These are phyloP conservation scores for Mesochorus sp. DNA, from an alignment of 2,888 invertebrate genomes.

Conservation along the genomic window DNA sequence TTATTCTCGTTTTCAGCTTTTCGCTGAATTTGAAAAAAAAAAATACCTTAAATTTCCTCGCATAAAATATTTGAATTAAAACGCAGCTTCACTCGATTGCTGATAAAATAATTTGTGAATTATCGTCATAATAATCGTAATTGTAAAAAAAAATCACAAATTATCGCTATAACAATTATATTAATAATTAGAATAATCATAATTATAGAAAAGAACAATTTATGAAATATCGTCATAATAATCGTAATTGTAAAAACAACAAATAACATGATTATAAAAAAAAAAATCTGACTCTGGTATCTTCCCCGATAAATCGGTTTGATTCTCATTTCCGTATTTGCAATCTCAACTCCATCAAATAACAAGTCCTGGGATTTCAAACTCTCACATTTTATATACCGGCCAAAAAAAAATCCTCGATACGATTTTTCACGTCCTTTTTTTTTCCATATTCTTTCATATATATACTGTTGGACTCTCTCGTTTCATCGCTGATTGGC, in stretches of 20 bases:
- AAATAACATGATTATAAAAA: neutral
- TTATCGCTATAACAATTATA: no score
- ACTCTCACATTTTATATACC: constrained; percentile 11
- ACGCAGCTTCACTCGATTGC: no score
- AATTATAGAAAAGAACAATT: no score
- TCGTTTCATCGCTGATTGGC: constrained; percentile 32
- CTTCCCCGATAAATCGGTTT: neutral
- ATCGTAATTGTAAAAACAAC: neutral
- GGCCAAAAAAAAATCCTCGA: constrained; percentile 26
- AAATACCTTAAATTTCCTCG: neutral
- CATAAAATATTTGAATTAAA: no score
- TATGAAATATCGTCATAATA: no score
- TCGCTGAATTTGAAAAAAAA: constrained; percentile 6
- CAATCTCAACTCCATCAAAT: constrained; percentile 25
- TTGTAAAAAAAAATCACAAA: no score
- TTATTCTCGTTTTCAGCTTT: constrained; percentile 46
- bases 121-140: no score
- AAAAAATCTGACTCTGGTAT: neutral
- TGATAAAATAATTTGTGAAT: no score
- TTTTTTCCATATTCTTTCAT: neutral
- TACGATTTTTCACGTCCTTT: neutral
- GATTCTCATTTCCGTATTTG: constrained; percentile 7
- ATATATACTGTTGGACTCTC: constrained; percentile 19
- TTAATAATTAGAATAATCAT: no score
- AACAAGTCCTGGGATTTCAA: neutral